Evolutionary conservation across 2,797 vertebrate species (phyloP).

Genomic region (Eospalax fontanierii): DNA sequence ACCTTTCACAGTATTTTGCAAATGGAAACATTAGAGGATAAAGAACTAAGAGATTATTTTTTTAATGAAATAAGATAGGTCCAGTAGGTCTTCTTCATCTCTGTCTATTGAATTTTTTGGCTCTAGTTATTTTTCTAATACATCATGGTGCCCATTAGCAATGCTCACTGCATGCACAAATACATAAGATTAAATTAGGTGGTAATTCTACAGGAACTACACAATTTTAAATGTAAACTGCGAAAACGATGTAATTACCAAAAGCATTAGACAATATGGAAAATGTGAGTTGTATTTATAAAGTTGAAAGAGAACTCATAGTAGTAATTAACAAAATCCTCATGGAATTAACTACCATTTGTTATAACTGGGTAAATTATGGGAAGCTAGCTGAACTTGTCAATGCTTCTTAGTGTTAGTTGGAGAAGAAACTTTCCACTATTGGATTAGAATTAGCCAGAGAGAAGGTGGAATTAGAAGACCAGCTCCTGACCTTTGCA

Average conservation of each 20-base stretch:
- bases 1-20: not conserved
- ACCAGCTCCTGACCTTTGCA: not conserved
- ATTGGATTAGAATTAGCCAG: not conserved
- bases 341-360: not conserved
- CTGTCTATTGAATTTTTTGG: not conserved
- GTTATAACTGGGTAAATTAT: not conserved
- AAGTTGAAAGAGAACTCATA: not conserved
- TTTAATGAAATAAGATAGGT: not conserved
- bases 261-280: not conserved
- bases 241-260: not conserved
- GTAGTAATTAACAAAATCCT: not conserved
- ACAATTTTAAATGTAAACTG: not conserved
- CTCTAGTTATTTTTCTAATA: constrained; percentile 5
- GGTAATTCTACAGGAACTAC: not conserved
- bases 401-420: not conserved
- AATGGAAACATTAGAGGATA: not conserved
- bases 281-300: not conserved
- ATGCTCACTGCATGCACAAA: not conserved
- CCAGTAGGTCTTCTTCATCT: not conserved
- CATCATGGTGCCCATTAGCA: not conserved
- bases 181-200: not conserved
- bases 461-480: not conserved
- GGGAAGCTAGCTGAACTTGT: not conserved
- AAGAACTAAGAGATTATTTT: not conserved
- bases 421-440: not conserved